Conservation (phyloP, 1,140 invertebrate genomes). For the Drosophila leontia region DNA sequence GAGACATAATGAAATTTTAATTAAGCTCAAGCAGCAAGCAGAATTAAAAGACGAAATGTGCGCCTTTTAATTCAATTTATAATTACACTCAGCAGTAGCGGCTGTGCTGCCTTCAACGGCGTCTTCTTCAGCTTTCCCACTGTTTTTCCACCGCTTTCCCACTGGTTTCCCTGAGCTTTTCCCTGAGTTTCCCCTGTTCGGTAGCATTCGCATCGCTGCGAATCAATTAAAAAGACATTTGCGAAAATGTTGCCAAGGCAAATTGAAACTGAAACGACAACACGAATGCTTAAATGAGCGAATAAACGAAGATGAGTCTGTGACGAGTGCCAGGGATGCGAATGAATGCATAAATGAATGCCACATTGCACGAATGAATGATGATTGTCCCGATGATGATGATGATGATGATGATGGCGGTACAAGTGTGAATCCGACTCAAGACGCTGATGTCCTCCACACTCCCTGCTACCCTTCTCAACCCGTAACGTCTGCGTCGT, state of each 20-base stretch:
- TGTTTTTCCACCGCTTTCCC: neutral
- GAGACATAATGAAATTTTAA: conserved; percentile 79
- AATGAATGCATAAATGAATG: conserved; percentile 61
- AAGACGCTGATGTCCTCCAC: conserved; percentile 24
- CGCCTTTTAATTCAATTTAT: conserved; percentile 81
- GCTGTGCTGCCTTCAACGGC: conserved; percentile 7
- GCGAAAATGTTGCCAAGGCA: conserved; percentile 70
- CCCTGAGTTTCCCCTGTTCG: neutral
- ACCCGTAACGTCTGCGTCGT: conserved; percentile 3
- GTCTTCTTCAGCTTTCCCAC: conserved; percentile 1
- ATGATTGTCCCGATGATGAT: conserved; percentile 37
- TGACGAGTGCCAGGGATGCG: conserved; percentile 23
- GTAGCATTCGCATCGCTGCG: conserved; percentile 44
- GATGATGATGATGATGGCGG: conserved; percentile 14
- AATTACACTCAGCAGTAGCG: conserved; percentile 59
- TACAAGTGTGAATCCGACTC: conserved; percentile 36
- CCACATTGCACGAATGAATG: conserved; percentile 62
- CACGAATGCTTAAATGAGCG: conserved; percentile 61
- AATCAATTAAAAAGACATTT: conserved; percentile 80
- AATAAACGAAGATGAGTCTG: conserved; percentile 48
- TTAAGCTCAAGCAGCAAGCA: conserved; percentile 69
- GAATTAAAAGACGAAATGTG: conserved; percentile 66
- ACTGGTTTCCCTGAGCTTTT: neutral
- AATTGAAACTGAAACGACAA: conserved; percentile 68
- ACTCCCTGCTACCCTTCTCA: neutral